Evolutionary conservation across 2,797 vertebrate species (phyloP).

Genomic region (Macrochelys suwanniensis): DNA sequence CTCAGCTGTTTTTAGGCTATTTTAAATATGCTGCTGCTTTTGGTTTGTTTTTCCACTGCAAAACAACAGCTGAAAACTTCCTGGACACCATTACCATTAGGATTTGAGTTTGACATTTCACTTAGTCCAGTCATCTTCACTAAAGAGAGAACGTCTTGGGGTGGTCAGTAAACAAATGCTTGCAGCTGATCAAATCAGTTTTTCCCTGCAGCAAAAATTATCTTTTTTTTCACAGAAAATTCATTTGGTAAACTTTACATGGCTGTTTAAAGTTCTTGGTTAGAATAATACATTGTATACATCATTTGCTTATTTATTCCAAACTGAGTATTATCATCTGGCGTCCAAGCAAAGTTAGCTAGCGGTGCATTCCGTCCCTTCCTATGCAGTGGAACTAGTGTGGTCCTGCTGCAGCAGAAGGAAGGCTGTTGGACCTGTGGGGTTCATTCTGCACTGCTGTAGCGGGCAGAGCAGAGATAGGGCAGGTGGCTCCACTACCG

Average conservation of each 20-base stretch:
- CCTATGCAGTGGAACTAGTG: not conserved
- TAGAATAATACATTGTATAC: not conserved
- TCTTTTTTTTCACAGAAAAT: not conserved
- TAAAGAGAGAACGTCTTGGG: not conserved
- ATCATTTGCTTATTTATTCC: not conserved
- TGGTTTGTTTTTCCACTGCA: slow-evolving; percentile 68
- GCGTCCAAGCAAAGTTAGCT: not conserved
- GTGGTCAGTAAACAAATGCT: not conserved
- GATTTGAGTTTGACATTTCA: slow-evolving; percentile 18
- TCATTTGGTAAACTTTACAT: not conserved
- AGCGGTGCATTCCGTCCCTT: not conserved
- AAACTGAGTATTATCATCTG: not conserved
- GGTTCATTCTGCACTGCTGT: not conserved
- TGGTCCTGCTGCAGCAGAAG: not conserved
- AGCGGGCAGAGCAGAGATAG: not conserved
- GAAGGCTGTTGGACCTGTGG: not conserved
- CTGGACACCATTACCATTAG: not conserved
- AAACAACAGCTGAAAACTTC: slow-evolving; percentile 80
- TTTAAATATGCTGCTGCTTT: slow-evolving; percentile 76
- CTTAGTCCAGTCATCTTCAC: accelerated
- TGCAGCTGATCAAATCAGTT: accelerated
- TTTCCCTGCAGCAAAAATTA: not conserved
- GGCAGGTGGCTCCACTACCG: not conserved
- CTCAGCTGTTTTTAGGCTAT: slow-evolving; percentile 82
- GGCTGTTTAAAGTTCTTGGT: not conserved